A percentile compares a stretch with the other conserved stretches of the same genome.
These are phyloP conservation scores for Anoplolepis gracilipes DNA, from an alignment of 1,140 invertebrate genomes.

Conservation along the genomic window DNA sequence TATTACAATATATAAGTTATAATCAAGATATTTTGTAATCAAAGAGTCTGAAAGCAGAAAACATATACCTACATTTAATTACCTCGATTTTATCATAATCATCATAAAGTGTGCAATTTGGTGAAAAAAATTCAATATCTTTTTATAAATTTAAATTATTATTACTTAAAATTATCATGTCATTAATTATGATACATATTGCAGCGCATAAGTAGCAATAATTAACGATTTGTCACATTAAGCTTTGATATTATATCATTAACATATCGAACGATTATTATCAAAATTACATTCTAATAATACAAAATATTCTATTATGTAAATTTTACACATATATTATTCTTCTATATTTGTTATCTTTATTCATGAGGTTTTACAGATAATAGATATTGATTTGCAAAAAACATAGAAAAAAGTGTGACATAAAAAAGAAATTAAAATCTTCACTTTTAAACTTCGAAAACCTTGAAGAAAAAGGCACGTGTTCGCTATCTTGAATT, in stretches of 20 bases:
- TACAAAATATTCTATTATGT: neutral
- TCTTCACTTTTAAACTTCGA: neutral
- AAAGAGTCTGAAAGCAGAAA: neutral
- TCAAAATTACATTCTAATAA: neutral
- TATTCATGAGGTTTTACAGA: neutral
- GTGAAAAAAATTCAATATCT: neutral
- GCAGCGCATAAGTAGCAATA: neutral
- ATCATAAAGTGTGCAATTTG: neutral
- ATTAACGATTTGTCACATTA: neutral
- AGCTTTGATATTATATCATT: neutral
- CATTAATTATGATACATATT: neutral
- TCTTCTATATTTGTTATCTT: neutral
- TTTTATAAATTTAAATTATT: neutral
- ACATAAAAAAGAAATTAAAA: neutral
- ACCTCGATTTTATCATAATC: neutral
- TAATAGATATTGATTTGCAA: neutral
- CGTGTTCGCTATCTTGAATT: neutral
- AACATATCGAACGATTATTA: neutral
- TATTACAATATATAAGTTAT: neutral
- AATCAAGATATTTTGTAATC: neutral
- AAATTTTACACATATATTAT: neutral
- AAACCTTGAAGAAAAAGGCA: neutral
- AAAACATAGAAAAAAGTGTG: neutral
- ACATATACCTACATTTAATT: conserved; percentile 25
- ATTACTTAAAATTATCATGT: neutral